Evolutionary conservation across 2,888 invertebrate genomes (phyloP).

Genomic region (Serripes groenlandicus): DNA sequence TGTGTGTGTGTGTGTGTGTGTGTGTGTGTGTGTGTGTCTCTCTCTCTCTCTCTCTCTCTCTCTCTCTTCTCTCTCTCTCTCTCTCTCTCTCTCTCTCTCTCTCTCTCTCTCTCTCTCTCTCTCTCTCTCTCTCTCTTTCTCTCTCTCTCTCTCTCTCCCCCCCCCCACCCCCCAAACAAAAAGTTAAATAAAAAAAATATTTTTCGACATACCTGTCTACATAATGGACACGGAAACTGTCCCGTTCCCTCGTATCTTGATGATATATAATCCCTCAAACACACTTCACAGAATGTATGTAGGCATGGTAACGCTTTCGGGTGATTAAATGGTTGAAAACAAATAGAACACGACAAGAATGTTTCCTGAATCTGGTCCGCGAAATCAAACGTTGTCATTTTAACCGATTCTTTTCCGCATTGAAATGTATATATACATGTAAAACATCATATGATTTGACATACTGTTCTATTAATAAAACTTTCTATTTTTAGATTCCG

Average conservation of each 20-base stretch:
- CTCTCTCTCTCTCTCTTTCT: conserved; percentile 14
- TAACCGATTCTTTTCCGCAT: background rate
- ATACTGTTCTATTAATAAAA: background rate
- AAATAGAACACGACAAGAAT: conserved; percentile 74
- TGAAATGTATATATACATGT: background rate
- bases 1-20: background rate
- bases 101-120: conserved; percentile 15
- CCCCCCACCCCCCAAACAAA: background rate
- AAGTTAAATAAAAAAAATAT: background rate
- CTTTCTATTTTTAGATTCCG: conserved; percentile 13
- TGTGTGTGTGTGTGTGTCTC: background rate
- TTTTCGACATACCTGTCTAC: conserved; percentile 71
- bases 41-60: background rate
- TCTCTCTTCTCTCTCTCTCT: background rate
- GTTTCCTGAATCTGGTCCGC: conserved; percentile 65
- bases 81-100: background rate
- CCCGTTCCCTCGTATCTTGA: conserved; percentile 68
- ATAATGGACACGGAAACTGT: conserved; percentile 79
- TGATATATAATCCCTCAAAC: conserved; percentile 73
- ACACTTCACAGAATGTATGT: conserved; percentile 80
- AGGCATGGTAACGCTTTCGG: conserved; percentile 80
- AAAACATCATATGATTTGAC: conserved; percentile 17
- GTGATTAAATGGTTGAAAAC: conserved; percentile 70
- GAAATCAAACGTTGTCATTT: conserved; percentile 51
- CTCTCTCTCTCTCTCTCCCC: background rate